Evolutionary conservation across 92 coral and sea anemone genomes (phyloP).

Genomic region (Muricea muricata): DNA sequence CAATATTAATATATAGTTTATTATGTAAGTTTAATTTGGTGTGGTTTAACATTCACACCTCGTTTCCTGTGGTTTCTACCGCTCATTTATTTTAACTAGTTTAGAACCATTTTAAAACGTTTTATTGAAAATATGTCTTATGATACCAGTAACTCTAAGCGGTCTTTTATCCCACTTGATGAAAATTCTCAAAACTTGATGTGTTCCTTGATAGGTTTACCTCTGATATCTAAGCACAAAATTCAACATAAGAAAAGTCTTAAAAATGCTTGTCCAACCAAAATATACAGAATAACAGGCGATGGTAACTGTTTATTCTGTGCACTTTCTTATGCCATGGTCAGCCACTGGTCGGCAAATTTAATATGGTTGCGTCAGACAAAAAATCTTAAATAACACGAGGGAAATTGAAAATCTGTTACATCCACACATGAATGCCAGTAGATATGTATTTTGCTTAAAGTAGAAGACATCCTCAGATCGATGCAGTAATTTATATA

Average conservation of each 20-base stretch:
- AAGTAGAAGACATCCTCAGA: slow-evolving; percentile 28
- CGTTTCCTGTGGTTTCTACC: not conserved
- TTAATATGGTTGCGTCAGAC: slow-evolving; percentile 9
- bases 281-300: not conserved
- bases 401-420: slow-evolving; percentile 49
- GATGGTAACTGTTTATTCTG: slow-evolving; percentile 60
- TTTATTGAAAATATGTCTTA: not conserved
- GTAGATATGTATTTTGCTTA: slow-evolving; percentile 47
- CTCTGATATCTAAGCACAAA: not conserved
- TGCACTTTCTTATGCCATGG: slow-evolving; percentile 51
- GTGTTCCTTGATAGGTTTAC: not conserved
- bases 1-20: not conserved
- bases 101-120: not conserved
- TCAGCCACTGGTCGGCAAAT: slow-evolving; percentile 46
- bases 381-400: slow-evolving; percentile 39
- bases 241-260: not conserved
- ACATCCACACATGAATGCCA: slow-evolving; percentile 55
- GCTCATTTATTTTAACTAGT: not conserved
- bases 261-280: not conserved
- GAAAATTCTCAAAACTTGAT: not conserved
- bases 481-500: not conserved
- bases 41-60: not conserved
- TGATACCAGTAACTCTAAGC: not conserved
- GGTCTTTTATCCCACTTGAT: not conserved
- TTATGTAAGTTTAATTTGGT: not conserved